Base-by-base conservation (phyloP, 2,888 invertebrate genomes). In the Sarcophaga subvicina region DNA sequence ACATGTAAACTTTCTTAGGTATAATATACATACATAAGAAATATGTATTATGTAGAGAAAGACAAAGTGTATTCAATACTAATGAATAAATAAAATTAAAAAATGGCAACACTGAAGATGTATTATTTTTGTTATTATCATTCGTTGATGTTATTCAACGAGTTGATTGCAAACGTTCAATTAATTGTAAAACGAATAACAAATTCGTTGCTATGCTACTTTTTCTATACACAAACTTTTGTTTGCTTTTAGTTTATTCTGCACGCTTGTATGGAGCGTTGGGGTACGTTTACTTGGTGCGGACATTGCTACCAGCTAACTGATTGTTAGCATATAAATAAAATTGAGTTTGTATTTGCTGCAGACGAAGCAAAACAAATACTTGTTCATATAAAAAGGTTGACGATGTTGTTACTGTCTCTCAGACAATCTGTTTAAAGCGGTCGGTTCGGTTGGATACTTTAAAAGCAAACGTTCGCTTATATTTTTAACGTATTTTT, bases 341-440 rank as follows among this genome's bases (percentile, higher is more conserved):
- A 10, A 71, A 49, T 14, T 71, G 71, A 6, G 14, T 37, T 37
- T 37, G 37, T 37, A 37, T 37, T 37, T 37, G 8, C 10, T 37
- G 69, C 76, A 20, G 37, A 67, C n/a, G 70, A 62, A 60, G 49
- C 20, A 37, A 62, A n/a, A 67, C 45, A 45, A 69, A 20, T 66
- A 67, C 73, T n/a, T 71, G 25, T 22, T 47, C 22, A 47, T 66
- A 86, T 86, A 86, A 76, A 86, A 86, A 66, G 83, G 47, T 59
- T 76, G 27, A 25, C 37, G 67, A 67, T 49, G 54, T 25, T 80
- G 80, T 72, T 76, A 37, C n/a, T 37, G 78, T 60, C 83, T 80
- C 77, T 86, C 75, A 83, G 83, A 86, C 71, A 71, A 62, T 83
- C 73, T 67, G 45, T 10, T 80, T 54, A 47, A 77, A 78, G 80